Base-by-base conservation (phyloP, 2,888 invertebrate genomes). In the Watsonalla cultraria region DNA sequence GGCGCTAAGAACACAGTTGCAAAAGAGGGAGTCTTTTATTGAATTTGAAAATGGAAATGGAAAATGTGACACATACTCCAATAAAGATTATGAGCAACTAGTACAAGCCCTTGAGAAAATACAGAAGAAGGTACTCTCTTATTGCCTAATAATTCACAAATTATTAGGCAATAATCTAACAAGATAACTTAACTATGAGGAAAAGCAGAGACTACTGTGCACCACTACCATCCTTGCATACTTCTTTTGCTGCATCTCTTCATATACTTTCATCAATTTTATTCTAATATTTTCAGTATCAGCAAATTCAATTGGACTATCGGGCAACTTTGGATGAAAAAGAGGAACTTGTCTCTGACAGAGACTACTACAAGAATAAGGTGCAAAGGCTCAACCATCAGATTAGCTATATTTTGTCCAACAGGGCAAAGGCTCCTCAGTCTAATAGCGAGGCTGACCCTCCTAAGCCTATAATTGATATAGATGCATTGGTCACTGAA, bases 281-380 rank as follows among this genome's bases (percentile, higher is more conserved):
- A 8, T 24, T n/a, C n/a, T 14, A 35, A 35, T n/a, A 48, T 37
- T 49, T 49, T 37, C 74, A 95, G 94, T 95, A 93, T 76, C 92
- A 92, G 62, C 95, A 96, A 81, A 81, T 96, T 50, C 94, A 95
- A 70, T 88, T 93, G 48, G 96, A 97, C 81, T 91, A 97, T 39
- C 93, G 96, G 76, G 92, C 94, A 6, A 92, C 96, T 35, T 80
- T 97, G 47, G 97, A 97, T 79, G 97, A 97, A 76, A 97, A 96
- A 74, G 96, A 96, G 72, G 97, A 97, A 74, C 80, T 95, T 39
- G 93, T 94, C 14, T 94, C 93, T 6, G 96, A 97, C 76, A 90
- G 96, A 57, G 96, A 97, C 79, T 95, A 95, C 33, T 96, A 95
- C 74, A 95, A 96, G 74, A 94, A 93, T 66, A 97, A 97, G 87